Base-by-base conservation (phyloP, 2,888 invertebrate species). In the Drosophila pseudotakahashii region DNA sequence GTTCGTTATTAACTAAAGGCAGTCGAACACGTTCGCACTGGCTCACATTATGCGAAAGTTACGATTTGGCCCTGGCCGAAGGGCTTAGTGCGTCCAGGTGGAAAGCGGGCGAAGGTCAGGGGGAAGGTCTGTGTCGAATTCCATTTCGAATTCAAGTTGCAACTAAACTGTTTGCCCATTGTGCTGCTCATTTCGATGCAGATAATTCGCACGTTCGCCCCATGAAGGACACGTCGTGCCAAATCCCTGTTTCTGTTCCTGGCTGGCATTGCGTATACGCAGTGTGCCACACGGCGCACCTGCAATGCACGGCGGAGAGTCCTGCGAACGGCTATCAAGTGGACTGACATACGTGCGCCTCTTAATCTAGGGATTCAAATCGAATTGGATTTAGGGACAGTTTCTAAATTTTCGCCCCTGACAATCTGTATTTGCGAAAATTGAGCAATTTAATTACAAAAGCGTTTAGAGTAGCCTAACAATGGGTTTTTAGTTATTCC, bases 1-100 rank as follows among this genome's bases (percentile, higher is more conserved):
- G 68, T 58, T 51, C 53, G 66, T 66, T 80, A 80, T 83, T 79
- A 83, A 54, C 53, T 53, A 32, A 53, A 54, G 45, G 23, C 45
- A 53, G 45, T 53, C 61, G 39, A 11, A 37, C 44, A 52, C 44
- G 30, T 19, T 44, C 69, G 41, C 11, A 26, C 68, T 26, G 39
- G 32, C 19, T 37, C 45, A 41, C 41, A 16, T 13, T 36, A 30
- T 26, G 1, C 36, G n/a, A 13, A 45, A 52, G 16, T 34, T 45
- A 45, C 44, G 52, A 36, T 10, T 60, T 44, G 34, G 36, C 26
- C 36, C 60, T 6, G 60, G 7, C 14, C 13, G 2, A 44, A 44
- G 63, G 66, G 51, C 41, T 62, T 37, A 19, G 58, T 1, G 32
- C 13, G 13, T 36, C 3, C 64, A 48, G 48, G 48, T 36, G 19